Base-by-base conservation (phyloP, 1,140 invertebrate species). In the Drosophila ananassae region DNA sequence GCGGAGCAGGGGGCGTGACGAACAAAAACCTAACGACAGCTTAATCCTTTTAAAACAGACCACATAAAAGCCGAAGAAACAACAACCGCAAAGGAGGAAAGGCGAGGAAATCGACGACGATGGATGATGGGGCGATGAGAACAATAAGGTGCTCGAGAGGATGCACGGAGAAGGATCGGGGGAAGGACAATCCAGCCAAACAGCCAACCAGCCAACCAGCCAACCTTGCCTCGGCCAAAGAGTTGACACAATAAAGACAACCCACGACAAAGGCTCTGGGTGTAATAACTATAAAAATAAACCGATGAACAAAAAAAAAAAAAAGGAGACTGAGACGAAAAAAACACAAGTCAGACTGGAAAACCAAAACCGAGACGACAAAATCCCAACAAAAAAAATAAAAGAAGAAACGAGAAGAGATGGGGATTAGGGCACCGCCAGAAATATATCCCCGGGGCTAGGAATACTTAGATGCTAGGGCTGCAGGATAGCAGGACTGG, bases 201-300 rank as follows among this genome's bases (percentile, higher is more conserved):
- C 13, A 1, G n/a, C 10, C 13, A 25, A 5, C 34, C 56, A 5
- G 25, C 44, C 13, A 21, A n/a, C n/a, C 55, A 7, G 8, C 30
- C 30, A 32, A 32, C 30, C 8, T 32, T 21, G 13, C 12, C 13
- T 52, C 25, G 47, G 55, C 55, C 59, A 69, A 77, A 83, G 71
- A 82, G 69, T 82, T 83, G 79, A 82, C 79, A 84, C 76, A 83
- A 83, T 84, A 83, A 83, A 82, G 79, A 82, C 79, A 82, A 56
- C 78, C 69, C 56, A 82, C 62, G 60, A 83, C 76, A 76, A 67
- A 84, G 52, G 71, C 80, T 44, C 41, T 68, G 69, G 69, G 80
- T 79, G 80, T 83, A 83, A 84, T 83, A 83, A 83, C 80, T 79
- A 83, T 83, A 83, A 83, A 83, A 83, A 83, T 83, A 82, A 82